These are phyloP conservation scores for Daphoenositta chrysoptera DNA, from an alignment of 2,113 vertebrate genomes.

Conservation along the genomic window DNA sequence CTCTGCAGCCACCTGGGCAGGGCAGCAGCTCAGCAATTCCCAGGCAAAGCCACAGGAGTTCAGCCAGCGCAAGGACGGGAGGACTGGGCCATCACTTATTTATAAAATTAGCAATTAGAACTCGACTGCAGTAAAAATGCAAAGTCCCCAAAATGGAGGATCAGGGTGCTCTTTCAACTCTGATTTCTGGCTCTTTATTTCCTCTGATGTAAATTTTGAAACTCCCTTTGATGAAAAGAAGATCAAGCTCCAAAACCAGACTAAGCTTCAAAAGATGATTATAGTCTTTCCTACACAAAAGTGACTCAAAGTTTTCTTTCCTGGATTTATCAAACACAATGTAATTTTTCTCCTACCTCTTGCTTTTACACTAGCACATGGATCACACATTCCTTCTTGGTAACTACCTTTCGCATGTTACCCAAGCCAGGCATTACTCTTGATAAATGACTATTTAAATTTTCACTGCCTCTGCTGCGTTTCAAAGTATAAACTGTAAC, in stretches of 20 bases:
- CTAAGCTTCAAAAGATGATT: neutral
- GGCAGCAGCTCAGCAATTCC: neutral
- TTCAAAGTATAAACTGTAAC: slow-evolving; percentile 11
- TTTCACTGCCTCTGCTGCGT: neutral
- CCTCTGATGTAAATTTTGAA: neutral
- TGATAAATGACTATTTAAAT: slow-evolving; percentile 33
- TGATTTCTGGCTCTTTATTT: neutral
- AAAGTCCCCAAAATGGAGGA: neutral
- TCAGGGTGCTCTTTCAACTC: neutral
- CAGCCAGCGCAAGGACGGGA: neutral
- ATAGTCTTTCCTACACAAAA: neutral
- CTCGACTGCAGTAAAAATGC: neutral
- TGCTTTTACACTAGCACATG: neutral
- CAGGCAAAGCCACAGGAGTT: neutral
- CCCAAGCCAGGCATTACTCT: neutral
- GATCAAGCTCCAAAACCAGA: neutral
- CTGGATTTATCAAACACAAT: neutral
- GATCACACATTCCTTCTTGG: neutral
- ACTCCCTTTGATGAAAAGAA: neutral
- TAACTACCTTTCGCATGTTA: neutral
- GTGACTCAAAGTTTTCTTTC: slow-evolving; percentile 4
- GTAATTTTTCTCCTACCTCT: neutral
- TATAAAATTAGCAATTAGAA: neutral
- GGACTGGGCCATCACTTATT: neutral
- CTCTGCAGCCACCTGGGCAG: neutral